Evolutionary conservation across 2,888 invertebrate species (phyloP).

Genomic region (Dasypogon diadema): DNA sequence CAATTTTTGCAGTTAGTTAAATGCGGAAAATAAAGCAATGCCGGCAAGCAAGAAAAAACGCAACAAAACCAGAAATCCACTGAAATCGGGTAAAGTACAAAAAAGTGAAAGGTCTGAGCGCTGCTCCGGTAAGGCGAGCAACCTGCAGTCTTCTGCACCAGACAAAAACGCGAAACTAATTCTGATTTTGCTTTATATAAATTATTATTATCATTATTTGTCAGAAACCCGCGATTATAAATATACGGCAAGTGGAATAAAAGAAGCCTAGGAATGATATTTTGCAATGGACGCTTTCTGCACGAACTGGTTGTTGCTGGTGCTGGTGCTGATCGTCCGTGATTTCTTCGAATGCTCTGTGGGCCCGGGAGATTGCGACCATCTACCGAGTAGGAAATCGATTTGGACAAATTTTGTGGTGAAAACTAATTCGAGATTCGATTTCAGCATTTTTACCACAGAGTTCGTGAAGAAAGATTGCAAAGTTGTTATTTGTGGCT

Average conservation of each 20-base stretch:
- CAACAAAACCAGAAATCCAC: constrained; percentile 37
- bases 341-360: constrained; percentile 27
- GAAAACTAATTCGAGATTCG: constrained; percentile 50
- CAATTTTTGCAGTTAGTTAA: constrained; percentile 49
- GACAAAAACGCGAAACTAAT: constrained; percentile 44
- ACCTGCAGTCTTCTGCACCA: constrained; percentile 23
- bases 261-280: constrained; percentile 48
- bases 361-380: constrained; percentile 19
- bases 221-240: constrained; percentile 41
- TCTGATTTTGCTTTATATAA: constrained; percentile 49
- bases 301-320: constrained; percentile 37
- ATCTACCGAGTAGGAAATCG: constrained; percentile 46
- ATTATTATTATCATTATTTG: constrained; percentile 51
- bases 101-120: constrained; percentile 46
- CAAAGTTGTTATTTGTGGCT: constrained; percentile 41
- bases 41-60: constrained; percentile 2
- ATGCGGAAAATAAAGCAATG: constrained; percentile 45
- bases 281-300: constrained; percentile 46
- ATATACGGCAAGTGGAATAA: constrained; percentile 40
- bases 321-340: constrained; percentile 73
- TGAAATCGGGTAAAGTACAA: constrained; percentile 49
- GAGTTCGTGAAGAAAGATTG: constrained; percentile 49
- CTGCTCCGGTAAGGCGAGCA: constrained; percentile 1
- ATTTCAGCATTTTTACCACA: constrained; percentile 45
- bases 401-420: constrained; percentile 50